Conservation (phyloP, 1,140 invertebrate genomes). For the Drosophila burlai region DNA sequence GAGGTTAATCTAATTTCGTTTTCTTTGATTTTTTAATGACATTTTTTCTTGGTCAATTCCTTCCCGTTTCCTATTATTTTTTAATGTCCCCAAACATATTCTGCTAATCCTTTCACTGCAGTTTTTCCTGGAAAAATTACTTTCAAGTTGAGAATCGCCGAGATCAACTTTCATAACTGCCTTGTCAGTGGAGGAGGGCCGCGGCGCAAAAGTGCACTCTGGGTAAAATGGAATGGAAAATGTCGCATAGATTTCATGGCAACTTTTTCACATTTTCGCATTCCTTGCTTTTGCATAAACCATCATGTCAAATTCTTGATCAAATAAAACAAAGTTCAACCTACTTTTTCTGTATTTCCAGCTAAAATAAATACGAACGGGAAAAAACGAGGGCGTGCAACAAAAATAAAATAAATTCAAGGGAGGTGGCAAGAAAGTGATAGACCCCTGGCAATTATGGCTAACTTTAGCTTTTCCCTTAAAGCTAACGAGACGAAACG, state of each 20-base stretch:
- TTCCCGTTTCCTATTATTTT: neutral
- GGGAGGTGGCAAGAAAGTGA: constrained; percentile 54
- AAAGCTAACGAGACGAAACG: constrained; percentile 69
- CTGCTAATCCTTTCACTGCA: neutral
- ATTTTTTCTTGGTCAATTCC: too few relatives aligned
- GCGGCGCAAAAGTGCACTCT: constrained; percentile 40
- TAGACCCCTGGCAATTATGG: constrained; percentile 69
- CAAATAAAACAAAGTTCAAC: constrained; percentile 76
- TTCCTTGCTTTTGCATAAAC: constrained; percentile 59
- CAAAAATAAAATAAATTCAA: constrained; percentile 58
- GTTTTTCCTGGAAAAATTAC: constrained; percentile 25
- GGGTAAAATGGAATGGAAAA: constrained; percentile 46
- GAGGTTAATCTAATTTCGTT: neutral
- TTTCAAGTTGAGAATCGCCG: constrained; percentile 33
- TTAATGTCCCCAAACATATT: neutral
- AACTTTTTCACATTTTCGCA: constrained; percentile 29
- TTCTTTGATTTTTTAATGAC: neutral
- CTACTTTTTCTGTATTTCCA: constrained; percentile 38
- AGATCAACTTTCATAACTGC: constrained; percentile 62
- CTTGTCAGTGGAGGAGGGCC: constrained; percentile 41
- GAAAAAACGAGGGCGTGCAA: constrained; percentile 5
- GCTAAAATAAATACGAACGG: constrained; percentile 46
- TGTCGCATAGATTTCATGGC: constrained; percentile 33
- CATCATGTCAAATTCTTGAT: constrained; percentile 78
- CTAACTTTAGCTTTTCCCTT: constrained; percentile 64